phyloP scores from a whole-genome alignment of 2,797 vertebrate species.

The Agapornis canus region DNA sequence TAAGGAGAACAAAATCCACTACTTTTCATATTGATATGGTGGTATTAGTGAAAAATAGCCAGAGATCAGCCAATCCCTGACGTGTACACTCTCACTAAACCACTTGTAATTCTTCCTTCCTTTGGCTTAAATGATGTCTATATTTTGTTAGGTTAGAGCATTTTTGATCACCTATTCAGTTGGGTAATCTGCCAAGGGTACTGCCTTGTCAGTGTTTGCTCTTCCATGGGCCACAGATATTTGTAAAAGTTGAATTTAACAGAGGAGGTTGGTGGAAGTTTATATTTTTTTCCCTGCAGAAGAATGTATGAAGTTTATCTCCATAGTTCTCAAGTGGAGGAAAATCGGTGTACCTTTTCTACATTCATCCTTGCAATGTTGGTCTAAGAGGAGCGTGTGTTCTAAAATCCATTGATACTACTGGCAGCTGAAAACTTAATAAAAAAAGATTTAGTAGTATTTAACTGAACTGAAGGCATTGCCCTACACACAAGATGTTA shows the following conservation, averaged over 20 bases:
- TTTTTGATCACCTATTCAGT: not conserved
- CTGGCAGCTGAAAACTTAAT: constrained; percentile 14
- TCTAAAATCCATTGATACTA: not conserved
- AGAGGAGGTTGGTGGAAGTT: not conserved
- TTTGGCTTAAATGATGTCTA: not conserved
- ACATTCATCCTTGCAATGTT: not conserved
- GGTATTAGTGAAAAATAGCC: not conserved
- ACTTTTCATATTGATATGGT: not conserved
- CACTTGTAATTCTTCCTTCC: not conserved
- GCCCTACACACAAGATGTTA: not conserved
- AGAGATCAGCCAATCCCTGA: not conserved
- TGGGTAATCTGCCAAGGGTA: not conserved
- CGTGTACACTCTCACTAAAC: rapidly evolving
- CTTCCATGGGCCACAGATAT: not conserved
- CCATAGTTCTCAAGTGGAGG: not conserved
- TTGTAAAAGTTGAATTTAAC: not conserved
- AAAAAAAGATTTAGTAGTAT: not conserved
- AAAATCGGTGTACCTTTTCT: not conserved
- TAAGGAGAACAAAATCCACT: not conserved
- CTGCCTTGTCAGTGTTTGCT: not conserved
- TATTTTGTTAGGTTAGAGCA: not conserved
- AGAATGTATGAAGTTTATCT: not conserved
- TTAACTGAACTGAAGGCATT: constrained; percentile 27
- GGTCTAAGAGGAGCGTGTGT: not conserved
- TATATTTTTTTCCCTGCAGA: not conserved